Evolutionary conservation across 2,888 invertebrate species (phyloP), one percentile per base, ranked within the genome.

Genomic region (Lithosia quadra): DNA sequence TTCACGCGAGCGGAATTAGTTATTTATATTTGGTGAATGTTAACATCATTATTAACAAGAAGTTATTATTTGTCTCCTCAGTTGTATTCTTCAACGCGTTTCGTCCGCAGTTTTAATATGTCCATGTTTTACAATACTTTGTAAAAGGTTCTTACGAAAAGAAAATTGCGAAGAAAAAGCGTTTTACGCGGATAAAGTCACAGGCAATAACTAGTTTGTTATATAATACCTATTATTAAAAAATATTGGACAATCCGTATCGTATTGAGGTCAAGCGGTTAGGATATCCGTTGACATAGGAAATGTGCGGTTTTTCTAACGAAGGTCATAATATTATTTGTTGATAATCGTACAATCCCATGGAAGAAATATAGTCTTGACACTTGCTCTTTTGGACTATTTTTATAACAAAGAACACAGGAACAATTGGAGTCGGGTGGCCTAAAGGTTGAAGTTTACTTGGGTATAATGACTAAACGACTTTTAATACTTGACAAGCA

Each of bases 281-380:
- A 49, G 62, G 57, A 67, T 63, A 34, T 67, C 57, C 67, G 62
- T 57, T 63, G 9, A 49, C 18, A 34, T 63, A 63, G 67, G 67
- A 67, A 63, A 67, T 53, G 43, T 67, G 67, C 33, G 63, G 67
- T 67, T 67, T 33, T 55, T 22, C 24, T 55, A 33, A 9, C 34
- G 53, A 55, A 63, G 22, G 59, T 65, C n/a, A 33, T 57, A 63
- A 67, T 56, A 68, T 73, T 70, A 68, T 65, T 68, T 24, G 33
- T 28, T 43, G n/a, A 21, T 59, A 7, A 18, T 9, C 10, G 24
- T 28, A 66, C 57, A 39, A 39, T 56, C 36, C 34, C 22, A 22
- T 39, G 11, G 49, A 49, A 49, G 43, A 39, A 39, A 10, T 39
- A 49, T n/a, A 49, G 49, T 49, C 49, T n/a, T 49, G 49, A n/a